Percentiles rank a stretch among this genome's conserved stretches.
Evolutionary conservation across 2,888 invertebrate species (phyloP).

Genomic region (Capitulum mitella): DNA sequence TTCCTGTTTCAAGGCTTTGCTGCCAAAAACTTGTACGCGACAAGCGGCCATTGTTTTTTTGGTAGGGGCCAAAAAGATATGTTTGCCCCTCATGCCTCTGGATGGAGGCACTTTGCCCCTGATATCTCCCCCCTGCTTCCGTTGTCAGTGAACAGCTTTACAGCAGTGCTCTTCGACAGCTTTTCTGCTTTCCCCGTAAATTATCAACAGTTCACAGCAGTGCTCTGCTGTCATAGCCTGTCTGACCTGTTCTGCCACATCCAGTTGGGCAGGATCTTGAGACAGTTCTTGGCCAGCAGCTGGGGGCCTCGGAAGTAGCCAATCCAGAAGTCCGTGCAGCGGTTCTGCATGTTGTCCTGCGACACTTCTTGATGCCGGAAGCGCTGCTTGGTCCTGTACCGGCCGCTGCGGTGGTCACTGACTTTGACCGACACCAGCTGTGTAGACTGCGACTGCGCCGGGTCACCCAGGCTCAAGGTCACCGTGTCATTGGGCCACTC

Average conservation of each 20-base stretch:
- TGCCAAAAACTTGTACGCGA: no score
- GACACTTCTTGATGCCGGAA: background rate
- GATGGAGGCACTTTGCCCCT: no score
- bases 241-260: conserved; percentile 17
- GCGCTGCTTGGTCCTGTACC: background rate
- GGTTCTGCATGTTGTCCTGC: background rate
- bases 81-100: no score
- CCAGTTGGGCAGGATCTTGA: conserved; percentile 11
- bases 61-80: no score
- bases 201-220: no score
- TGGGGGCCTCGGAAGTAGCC: background rate
- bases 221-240: no score
- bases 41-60: no score
- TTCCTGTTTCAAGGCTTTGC: no score
- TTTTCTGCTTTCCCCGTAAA: no score
- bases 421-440: background rate
- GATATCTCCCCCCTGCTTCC: no score
- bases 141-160: no score
- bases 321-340: conserved; percentile 10
- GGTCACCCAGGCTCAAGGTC: background rate
- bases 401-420: background rate
- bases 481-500: background rate
- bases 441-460: background rate
- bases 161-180: no score
- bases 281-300: conserved; percentile 20